phyloP scores from a whole-genome alignment of 1,140 invertebrate species.

The Galendromus occidentalis region DNA sequence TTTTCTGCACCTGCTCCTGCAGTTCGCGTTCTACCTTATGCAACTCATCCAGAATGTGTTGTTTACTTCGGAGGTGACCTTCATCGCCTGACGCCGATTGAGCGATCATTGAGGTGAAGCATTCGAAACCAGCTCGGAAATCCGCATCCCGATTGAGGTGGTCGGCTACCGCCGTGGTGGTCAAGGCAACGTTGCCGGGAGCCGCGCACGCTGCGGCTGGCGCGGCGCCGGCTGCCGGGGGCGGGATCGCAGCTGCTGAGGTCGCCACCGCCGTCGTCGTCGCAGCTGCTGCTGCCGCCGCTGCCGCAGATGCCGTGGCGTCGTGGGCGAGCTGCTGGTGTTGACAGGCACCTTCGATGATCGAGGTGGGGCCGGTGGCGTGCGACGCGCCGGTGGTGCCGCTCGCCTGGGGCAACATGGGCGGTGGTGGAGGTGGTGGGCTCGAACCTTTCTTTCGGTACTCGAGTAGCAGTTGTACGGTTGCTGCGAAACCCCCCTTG shows the following conservation, averaged over 20 bases:
- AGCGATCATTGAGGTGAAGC: slow-evolving; percentile 13
- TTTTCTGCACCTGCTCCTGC: slow-evolving; percentile 38
- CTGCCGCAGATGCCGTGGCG: not conserved
- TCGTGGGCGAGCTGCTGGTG: not conserved
- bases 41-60: slow-evolving; percentile 54
- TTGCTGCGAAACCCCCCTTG: slow-evolving; percentile 83
- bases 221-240: not conserved
- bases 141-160: not conserved
- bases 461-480: slow-evolving; percentile 81
- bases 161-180: not conserved
- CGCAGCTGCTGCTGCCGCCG: slow-evolving; percentile 15
- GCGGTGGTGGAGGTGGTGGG: slow-evolving; percentile 26
- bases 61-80: slow-evolving; percentile 46
- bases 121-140: slow-evolving; percentile 8
- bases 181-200: not conserved
- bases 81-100: slow-evolving; percentile 24
- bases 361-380: slow-evolving; percentile 16
- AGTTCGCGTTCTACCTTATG: slow-evolving; percentile 52
- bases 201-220: not conserved
- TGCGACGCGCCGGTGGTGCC: slow-evolving; percentile 17
- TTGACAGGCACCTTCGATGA: too few species aligned
- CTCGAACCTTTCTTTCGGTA: slow-evolving; percentile 39
- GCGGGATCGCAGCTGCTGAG: not conserved
- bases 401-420: slow-evolving; percentile 18
- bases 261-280: slow-evolving; percentile 13